Evolutionary conservation across 2,888 invertebrate species (phyloP).

Genomic region (Chrysolina americana): DNA sequence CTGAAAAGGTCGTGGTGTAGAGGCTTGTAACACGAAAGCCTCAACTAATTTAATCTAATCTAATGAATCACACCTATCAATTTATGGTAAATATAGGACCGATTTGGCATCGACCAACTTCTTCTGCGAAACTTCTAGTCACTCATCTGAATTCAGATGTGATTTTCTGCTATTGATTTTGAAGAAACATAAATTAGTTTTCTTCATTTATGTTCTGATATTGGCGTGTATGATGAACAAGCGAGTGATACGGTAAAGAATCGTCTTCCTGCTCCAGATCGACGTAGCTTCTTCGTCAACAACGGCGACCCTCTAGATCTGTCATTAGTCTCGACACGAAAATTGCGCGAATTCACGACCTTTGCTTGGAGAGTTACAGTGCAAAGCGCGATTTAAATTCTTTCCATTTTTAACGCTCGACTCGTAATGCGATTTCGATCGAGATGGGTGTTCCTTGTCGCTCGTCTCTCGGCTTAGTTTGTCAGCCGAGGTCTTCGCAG

Average conservation of each 20-base stretch:
- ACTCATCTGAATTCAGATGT: too few relatives aligned
- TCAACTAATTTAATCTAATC: too few relatives aligned
- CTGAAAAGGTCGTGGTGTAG: too few relatives aligned
- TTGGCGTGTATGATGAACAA: not conserved
- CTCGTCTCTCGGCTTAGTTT: conserved; percentile 60
- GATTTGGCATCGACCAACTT: too few relatives aligned
- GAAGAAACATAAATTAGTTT: too few relatives aligned
- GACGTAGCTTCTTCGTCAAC: conserved; percentile 18
- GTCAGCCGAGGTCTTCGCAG: conserved; percentile 57
- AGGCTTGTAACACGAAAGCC: too few relatives aligned
- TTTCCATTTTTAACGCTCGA: conserved; percentile 62
- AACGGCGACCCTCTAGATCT: conserved; percentile 12
- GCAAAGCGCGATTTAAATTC: conserved; percentile 62
- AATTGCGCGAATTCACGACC: conserved; percentile 30
- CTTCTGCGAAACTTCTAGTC: too few relatives aligned
- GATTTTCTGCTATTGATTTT: too few relatives aligned
- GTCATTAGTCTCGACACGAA: conserved; percentile 29
- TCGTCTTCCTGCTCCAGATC: conserved; percentile 15
- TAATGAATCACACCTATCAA: too few relatives aligned
- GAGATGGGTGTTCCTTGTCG: conserved; percentile 64
- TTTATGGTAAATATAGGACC: too few relatives aligned
- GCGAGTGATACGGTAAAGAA: not conserved
- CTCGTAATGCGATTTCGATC: conserved; percentile 63
- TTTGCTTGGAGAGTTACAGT: conserved; percentile 43
- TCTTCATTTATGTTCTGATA: too few relatives aligned